Conservation (phyloP, 1,140 invertebrate species). For the Sycophaga agraensis region DNA sequence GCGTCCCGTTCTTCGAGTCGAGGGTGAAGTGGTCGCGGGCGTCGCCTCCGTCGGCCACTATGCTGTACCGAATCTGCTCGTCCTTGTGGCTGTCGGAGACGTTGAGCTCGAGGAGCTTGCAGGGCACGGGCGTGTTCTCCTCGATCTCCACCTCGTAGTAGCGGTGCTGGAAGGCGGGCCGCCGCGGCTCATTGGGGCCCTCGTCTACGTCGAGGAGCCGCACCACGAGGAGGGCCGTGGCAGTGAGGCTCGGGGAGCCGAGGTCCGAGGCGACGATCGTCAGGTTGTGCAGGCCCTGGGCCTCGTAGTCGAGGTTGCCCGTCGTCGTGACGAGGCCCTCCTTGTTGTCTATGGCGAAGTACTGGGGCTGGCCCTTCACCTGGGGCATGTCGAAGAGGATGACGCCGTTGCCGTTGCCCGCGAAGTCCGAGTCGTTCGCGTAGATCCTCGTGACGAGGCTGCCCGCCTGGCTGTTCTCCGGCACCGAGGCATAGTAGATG, state of each 20-base stretch:
- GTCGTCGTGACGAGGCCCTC: conserved; percentile 78
- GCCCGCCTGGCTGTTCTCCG: conserved; percentile 70
- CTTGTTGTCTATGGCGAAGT: conserved; percentile 78
- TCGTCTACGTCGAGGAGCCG: conserved; percentile 67
- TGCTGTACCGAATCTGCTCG: conserved; percentile 61
- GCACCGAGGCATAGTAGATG: conserved; percentile 69
- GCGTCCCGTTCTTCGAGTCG: conserved; percentile 70
- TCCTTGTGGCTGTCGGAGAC: conserved; percentile 63
- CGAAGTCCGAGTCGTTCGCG: conserved; percentile 83
- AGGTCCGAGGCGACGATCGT: conserved; percentile 81
- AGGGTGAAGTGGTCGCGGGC: conserved; percentile 66
- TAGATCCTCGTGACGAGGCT: conserved; percentile 70
- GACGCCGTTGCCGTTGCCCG: conserved; percentile 80
- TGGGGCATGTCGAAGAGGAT: conserved; percentile 71
- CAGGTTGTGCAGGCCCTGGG: conserved; percentile 65
- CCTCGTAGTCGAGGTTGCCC: conserved; percentile 72
- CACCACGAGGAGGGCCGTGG: conserved; percentile 72
- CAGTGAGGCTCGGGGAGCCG: conserved; percentile 77
- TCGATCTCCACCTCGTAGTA: conserved; percentile 79
- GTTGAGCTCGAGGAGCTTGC: conserved; percentile 71
- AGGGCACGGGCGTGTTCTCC: conserved; percentile 71
- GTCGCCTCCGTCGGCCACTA: conserved; percentile 62
- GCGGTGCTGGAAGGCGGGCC: conserved; percentile 69
- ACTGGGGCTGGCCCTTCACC: conserved; percentile 62
- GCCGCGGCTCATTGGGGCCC: conserved; percentile 47